Evolutionary conservation across 2,888 invertebrate genomes (phyloP).

Genomic region (Gonocerus acuteangulatus): DNA sequence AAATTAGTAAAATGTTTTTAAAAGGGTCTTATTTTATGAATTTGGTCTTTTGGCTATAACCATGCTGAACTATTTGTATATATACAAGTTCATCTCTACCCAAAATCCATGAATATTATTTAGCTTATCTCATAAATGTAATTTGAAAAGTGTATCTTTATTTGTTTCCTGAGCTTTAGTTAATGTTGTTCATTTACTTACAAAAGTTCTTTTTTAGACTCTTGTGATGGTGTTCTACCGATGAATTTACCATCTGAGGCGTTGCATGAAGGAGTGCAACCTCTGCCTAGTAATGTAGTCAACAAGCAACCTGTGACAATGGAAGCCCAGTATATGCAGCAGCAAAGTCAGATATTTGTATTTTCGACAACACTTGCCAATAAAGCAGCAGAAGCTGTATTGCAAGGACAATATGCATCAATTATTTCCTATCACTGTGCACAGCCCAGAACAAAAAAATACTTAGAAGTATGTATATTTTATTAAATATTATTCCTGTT

Average conservation of each 20-base stretch:
- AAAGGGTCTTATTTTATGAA: too few relatives aligned
- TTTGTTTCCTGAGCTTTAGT: too few relatives aligned
- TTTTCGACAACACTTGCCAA: slow-evolving; percentile 91
- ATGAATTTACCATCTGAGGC: slow-evolving; percentile 34
- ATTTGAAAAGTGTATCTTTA: too few relatives aligned
- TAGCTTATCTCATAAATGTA: too few relatives aligned
- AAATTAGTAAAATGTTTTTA: too few relatives aligned
- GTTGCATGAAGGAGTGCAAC: slow-evolving; percentile 48
- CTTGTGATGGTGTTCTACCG: slow-evolving; percentile 36
- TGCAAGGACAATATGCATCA: slow-evolving; percentile 80
- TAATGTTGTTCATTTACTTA: too few relatives aligned
- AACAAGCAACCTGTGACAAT: slow-evolving; percentile 65
- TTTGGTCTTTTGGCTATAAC: too few relatives aligned
- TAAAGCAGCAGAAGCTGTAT: slow-evolving; percentile 86
- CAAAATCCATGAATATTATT: too few relatives aligned
- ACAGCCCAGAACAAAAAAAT: slow-evolving; percentile 89
- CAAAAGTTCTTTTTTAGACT: slow-evolving; percentile 31
- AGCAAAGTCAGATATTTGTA: slow-evolving; percentile 96
- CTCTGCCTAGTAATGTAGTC: slow-evolving; percentile 67
- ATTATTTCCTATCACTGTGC: slow-evolving; percentile 93
- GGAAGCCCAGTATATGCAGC: slow-evolving; percentile 84
- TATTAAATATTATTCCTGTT: not conserved
- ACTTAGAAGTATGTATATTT: slow-evolving; percentile 63
- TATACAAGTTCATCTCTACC: too few relatives aligned
- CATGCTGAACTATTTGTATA: too few relatives aligned